Percentiles rank a stretch among this genome's conserved stretches.
Evolutionary conservation across 2,888 invertebrate genomes (phyloP).

Genomic region (Drosophila birchii): DNA sequence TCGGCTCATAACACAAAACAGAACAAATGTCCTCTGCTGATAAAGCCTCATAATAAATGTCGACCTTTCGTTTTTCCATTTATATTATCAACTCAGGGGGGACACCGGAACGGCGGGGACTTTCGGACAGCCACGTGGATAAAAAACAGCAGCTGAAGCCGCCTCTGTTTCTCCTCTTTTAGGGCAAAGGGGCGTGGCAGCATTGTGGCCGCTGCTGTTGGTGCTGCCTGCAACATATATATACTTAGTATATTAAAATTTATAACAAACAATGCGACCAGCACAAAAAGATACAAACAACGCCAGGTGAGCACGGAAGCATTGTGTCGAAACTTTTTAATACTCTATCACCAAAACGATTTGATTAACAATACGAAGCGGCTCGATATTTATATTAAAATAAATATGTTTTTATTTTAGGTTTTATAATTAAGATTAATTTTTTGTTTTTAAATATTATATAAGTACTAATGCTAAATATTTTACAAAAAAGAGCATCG

Average conservation of each 20-base stretch:
- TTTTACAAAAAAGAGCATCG: slow-evolving; percentile 22
- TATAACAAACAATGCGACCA: slow-evolving; percentile 61
- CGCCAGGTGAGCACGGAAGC: slow-evolving; percentile 1
- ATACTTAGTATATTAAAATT: slow-evolving; percentile 73
- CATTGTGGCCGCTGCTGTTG: slow-evolving; percentile 28
- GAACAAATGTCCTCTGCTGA: slow-evolving; percentile 84
- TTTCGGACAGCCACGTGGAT: slow-evolving; percentile 42
- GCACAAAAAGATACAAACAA: slow-evolving; percentile 25
- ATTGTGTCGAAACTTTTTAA: slow-evolving; percentile 19
- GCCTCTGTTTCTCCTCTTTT: slow-evolving; percentile 16
- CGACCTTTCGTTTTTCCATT: slow-evolving; percentile 85
- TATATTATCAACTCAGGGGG: slow-evolving; percentile 81
- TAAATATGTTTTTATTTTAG: background rate
- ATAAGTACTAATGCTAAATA: background rate
- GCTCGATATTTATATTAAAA: background rate
- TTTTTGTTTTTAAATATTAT: background rate
- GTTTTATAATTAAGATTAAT: too few species aligned
- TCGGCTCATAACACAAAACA: slow-evolving; percentile 75
- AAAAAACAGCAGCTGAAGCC: slow-evolving; percentile 31
- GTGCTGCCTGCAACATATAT: slow-evolving; percentile 51
- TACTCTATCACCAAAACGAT: background rate
- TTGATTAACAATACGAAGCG: background rate
- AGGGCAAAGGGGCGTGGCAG: slow-evolving; percentile 30
- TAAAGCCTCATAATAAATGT: slow-evolving; percentile 85
- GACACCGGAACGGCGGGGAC: slow-evolving; percentile 22